Conservation (phyloP, 2,113 vertebrate genomes). For the Vicugna pacos region DNA sequence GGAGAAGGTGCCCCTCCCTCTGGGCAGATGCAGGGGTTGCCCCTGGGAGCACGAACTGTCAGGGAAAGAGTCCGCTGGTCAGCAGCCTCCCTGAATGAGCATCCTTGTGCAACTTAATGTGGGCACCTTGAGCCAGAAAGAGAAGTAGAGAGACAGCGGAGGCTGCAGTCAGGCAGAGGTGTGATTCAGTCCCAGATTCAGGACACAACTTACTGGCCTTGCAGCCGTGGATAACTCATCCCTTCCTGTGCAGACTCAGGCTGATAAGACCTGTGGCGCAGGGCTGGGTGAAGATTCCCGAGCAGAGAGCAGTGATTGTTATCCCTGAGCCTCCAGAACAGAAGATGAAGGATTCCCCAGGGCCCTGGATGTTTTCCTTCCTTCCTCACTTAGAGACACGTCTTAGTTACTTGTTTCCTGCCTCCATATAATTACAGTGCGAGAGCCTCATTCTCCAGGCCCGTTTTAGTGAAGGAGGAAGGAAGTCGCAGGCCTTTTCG, state of each 20-base stretch:
- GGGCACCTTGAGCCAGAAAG: neutral
- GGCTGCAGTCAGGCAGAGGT: neutral
- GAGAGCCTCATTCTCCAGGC: neutral
- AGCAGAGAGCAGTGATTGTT: neutral
- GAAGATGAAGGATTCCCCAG: neutral
- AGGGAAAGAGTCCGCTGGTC: fast-evolving
- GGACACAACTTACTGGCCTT: too few species aligned
- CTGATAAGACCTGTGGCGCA: neutral
- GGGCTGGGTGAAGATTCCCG: neutral
- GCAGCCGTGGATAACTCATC: too few species aligned
- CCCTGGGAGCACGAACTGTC: fast-evolving
- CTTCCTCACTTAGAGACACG: constrained; percentile 64
- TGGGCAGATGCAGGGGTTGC: fast-evolving
- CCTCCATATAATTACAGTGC: constrained; percentile 41
- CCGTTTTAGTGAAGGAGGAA: constrained; percentile 34
- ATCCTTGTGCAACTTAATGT: fast-evolving
- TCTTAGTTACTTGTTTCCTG: constrained; percentile 59
- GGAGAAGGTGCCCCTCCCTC: neutral
- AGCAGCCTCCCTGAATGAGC: neutral
- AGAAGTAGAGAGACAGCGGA: fast-evolving
- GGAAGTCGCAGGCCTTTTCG: constrained; percentile 46
- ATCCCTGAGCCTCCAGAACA: neutral
- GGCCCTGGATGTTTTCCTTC: constrained; percentile 65
- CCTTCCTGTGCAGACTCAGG: neutral
- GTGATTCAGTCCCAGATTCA: neutral